Percentiles rank a stretch among this genome's conserved stretches.
These are phyloP conservation scores for Piscicola geometra DNA, from an alignment of 2,888 invertebrate genomes.

Conservation along the genomic window DNA sequence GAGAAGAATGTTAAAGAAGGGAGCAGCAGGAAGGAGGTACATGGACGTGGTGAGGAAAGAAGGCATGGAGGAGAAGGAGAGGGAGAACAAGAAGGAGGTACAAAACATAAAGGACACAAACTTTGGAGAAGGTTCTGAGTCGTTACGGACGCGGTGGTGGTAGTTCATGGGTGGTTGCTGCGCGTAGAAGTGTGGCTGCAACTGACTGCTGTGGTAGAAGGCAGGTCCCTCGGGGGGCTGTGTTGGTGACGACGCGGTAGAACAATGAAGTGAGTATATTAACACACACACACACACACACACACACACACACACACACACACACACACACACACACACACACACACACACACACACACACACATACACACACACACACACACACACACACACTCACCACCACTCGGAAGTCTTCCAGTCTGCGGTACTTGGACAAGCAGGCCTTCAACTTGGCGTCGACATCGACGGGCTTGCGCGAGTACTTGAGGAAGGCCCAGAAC, in stretches of 20 bases:
- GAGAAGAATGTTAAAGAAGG: too few species aligned
- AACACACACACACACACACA: slow-evolving; percentile 16
- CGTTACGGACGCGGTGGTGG: slow-evolving; percentile 1
- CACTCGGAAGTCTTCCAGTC: slow-evolving; percentile 57
- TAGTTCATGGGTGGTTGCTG: neutral
- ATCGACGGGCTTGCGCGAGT: slow-evolving; percentile 61
- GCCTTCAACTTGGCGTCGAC: slow-evolving; percentile 55
- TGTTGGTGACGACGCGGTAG: too few species aligned
- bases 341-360: slow-evolving; percentile 19
- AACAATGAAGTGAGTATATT: neutral
- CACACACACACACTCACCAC: slow-evolving; percentile 41
- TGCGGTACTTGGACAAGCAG: slow-evolving; percentile 57
- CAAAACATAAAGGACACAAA: neutral
- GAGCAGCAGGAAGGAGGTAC: too few species aligned
- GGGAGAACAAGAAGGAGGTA: too few species aligned
- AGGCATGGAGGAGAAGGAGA: too few species aligned
- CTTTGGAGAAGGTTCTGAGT: slow-evolving; percentile 22
- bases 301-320: slow-evolving; percentile 19
- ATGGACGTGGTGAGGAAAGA: too few species aligned
- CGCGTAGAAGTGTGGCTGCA: slow-evolving; percentile 29
- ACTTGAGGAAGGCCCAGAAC: slow-evolving; percentile 98
- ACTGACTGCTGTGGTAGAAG: slow-evolving; percentile 33
- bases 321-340: slow-evolving; percentile 19
- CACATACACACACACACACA: slow-evolving; percentile 18
- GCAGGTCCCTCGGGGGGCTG: slow-evolving; percentile 31